Evolutionary conservation across 2,888 invertebrate genomes (phyloP).

Genomic region (Bruchidius siliquastri): DNA sequence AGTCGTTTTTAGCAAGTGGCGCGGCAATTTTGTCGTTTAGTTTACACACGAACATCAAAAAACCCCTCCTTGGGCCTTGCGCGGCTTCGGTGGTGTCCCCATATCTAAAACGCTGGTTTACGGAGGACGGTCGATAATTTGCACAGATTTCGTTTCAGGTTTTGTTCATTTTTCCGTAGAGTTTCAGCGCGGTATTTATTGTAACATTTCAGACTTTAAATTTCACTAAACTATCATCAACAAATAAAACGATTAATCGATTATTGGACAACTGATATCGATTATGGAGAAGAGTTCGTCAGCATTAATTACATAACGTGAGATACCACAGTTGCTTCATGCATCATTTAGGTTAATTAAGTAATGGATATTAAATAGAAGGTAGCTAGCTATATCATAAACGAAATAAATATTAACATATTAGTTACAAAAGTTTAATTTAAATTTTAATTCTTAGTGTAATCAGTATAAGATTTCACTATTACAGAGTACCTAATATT

Average conservation of each 20-base stretch:
- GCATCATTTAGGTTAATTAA: not conserved
- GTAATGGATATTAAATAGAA: not conserved
- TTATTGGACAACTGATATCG: no score
- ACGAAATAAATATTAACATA: not conserved
- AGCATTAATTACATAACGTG: not conserved
- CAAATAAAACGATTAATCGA: no score
- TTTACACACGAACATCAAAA: not conserved
- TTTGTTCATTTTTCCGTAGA: not conserved
- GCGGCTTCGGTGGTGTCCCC: conserved; percentile 2
- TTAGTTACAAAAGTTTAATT: not conserved
- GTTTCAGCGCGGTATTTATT: not conserved
- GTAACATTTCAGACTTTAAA: not conserved
- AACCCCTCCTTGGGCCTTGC: not conserved
- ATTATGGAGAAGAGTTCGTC: not conserved
- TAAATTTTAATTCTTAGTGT: not conserved
- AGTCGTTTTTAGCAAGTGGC: not conserved
- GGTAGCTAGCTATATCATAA: not conserved
- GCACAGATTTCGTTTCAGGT: not conserved
- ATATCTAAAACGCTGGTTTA: not conserved
- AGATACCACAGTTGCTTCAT: not conserved
- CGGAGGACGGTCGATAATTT: not conserved
- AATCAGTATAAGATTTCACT: not conserved
- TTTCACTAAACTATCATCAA: no score
- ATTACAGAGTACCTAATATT: no score
- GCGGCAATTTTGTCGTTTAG: not conserved